Evolutionary conservation across 92 coral and sea anemone species (phyloP).

Genomic region (Umimayanthus chanpuru): DNA sequence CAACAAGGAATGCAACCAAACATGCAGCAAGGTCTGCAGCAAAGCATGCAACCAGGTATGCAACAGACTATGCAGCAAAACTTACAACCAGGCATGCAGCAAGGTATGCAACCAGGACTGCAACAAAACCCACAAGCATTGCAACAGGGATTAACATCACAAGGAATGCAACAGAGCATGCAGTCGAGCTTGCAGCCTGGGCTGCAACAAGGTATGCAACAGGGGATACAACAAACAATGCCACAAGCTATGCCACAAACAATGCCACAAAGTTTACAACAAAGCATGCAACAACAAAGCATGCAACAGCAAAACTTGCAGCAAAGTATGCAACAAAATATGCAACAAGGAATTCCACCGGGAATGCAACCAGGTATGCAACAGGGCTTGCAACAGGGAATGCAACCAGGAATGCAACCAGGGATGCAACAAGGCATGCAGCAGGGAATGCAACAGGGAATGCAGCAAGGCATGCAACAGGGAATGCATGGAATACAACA

Average conservation of each 20-base stretch:
- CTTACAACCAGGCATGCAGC: slow-evolving; percentile 51
- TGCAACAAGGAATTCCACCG: slow-evolving; percentile 67
- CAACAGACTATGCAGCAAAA: slow-evolving; percentile 71
- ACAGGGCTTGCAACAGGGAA: slow-evolving; percentile 60
- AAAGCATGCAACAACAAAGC: slow-evolving; percentile 66
- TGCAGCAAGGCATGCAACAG: slow-evolving; percentile 74
- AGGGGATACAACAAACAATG: slow-evolving; percentile 70
- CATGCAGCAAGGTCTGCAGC: slow-evolving; percentile 64
- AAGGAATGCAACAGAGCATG: slow-evolving; percentile 74
- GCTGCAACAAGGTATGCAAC: slow-evolving; percentile 69
- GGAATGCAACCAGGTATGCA: slow-evolving; percentile 70
- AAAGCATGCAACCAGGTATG: slow-evolving; percentile 71
- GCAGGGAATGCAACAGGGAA: slow-evolving; percentile 73
- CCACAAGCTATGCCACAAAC: slow-evolving; percentile 66
- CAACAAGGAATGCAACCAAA: slow-evolving; percentile 72
- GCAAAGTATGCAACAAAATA: slow-evolving; percentile 73
- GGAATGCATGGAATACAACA: slow-evolving; percentile 78
- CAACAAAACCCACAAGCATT: slow-evolving; percentile 53
- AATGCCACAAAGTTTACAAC: slow-evolving; percentile 71
- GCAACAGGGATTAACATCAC: slow-evolving; percentile 40
- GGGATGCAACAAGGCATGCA: slow-evolving; percentile 74
- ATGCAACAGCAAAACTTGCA: slow-evolving; percentile 74
- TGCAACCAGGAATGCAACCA: slow-evolving; percentile 68
- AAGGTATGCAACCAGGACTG: slow-evolving; percentile 70
- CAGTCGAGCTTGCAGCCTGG: slow-evolving; percentile 70